Percentiles rank a stretch among this genome's conserved stretches.
These are phyloP conservation scores for Empis stercorea DNA, from an alignment of 2,888 invertebrate species.

Conservation along the genomic window DNA sequence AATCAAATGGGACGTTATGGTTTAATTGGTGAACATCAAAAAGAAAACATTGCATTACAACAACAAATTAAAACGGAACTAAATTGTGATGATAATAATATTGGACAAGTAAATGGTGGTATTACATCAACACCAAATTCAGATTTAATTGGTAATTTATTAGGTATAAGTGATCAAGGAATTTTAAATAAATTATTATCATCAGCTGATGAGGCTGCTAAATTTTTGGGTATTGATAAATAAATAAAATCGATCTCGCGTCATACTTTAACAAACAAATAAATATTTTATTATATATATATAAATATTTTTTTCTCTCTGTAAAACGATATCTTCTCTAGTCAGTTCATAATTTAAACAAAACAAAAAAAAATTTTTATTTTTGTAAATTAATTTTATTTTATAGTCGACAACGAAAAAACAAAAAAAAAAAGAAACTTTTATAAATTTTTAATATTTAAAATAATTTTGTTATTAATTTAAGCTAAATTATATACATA, in stretches of 20 bases:
- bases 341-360: conserved; percentile 7
- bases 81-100: neutral
- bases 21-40: conserved; percentile 27
- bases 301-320: too few relatives aligned
- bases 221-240: conserved; percentile 71
- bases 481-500: too few relatives aligned
- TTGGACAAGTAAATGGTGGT: neutral
- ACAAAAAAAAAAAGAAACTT: too few relatives aligned
- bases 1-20: conserved; percentile 14
- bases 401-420: too few relatives aligned
- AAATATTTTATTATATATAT: too few relatives aligned
- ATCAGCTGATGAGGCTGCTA: conserved; percentile 73
- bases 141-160: conserved; percentile 77
- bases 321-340: conserved; percentile 6
- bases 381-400: too few relatives aligned
- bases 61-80: conserved; percentile 8
- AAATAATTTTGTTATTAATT: too few relatives aligned
- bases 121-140: conserved; percentile 30
- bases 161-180: conserved; percentile 76
- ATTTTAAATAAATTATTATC: conserved; percentile 76
- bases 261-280: too few relatives aligned
- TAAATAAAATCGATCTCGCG: conserved; percentile 16
- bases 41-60: conserved; percentile 23
- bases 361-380: too few relatives aligned
- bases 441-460: too few relatives aligned